A percentile compares a stretch with the other conserved stretches of the same genome.
These are phyloP conservation scores for Phymatocera aterrima DNA, from an alignment of 2,888 invertebrate species.

Conservation along the genomic window DNA sequence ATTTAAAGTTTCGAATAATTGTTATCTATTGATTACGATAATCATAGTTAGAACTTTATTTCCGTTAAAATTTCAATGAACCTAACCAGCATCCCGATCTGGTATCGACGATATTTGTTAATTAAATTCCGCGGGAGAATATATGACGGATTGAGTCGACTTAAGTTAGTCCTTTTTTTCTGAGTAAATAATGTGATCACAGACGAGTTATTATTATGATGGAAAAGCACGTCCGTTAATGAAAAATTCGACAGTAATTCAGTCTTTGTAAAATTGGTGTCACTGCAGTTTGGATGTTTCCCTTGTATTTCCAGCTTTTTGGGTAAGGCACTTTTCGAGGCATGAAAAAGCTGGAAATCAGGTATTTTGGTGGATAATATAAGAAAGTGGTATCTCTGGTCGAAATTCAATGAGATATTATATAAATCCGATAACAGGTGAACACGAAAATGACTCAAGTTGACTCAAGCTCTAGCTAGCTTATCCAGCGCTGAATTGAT, in stretches of 20 bases:
- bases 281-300: no score
- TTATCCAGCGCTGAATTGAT: not conserved
- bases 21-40: not conserved
- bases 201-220: no score
- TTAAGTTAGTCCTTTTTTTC: no score
- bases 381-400: not conserved
- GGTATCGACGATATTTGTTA: constrained; percentile 10
- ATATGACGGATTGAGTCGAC: not conserved
- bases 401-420: not conserved
- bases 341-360: no score
- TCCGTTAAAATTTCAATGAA: not conserved
- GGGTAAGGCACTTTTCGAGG: no score
- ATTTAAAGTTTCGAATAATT: constrained; percentile 30
- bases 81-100: not conserved
- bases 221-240: no score
- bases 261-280: no score
- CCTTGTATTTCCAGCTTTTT: no score
- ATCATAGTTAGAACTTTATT: not conserved
- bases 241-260: no score
- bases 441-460: not conserved
- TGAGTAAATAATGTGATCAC: not conserved
- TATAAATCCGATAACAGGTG: not conserved
- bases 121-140: not conserved
- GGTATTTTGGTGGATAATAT: not conserved
- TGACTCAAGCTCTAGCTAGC: not conserved